Percentiles rank a stretch among this genome's conserved stretches.
phyloP scores from a whole-genome alignment of 1,140 invertebrate genomes.

The Bombus superbus region DNA sequence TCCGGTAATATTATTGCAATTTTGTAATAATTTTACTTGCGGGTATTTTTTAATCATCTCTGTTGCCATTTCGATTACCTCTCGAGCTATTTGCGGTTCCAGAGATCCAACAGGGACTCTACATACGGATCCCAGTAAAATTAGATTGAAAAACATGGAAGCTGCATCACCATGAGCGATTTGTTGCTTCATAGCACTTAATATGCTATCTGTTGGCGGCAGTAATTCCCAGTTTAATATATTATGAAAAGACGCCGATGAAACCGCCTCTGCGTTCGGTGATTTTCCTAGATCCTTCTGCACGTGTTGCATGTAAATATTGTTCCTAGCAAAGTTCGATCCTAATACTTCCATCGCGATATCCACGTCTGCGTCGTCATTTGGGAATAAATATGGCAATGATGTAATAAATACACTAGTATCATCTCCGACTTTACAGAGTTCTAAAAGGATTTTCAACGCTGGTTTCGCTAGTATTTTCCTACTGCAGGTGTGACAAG shows the following conservation, averaged over 20 bases:
- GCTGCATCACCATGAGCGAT: constrained; percentile 71
- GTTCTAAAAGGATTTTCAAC: constrained; percentile 75
- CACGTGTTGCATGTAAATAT: constrained; percentile 77
- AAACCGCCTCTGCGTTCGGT: constrained; percentile 69
- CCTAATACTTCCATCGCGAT: constrained; percentile 81
- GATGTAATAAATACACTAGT: constrained; percentile 80
- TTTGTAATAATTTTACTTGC: constrained; percentile 60
- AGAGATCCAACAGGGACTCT: constrained; percentile 74
- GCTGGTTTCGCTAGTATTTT: constrained; percentile 72
- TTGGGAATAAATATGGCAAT: constrained; percentile 85
- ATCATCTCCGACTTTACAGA: constrained; percentile 73
- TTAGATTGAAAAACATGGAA: constrained; percentile 78
- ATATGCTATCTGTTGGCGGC: constrained; percentile 71
- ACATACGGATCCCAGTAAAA: constrained; percentile 78
- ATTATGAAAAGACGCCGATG: constrained; percentile 76
- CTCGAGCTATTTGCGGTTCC: constrained; percentile 63
- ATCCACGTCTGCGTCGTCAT: constrained; percentile 79
- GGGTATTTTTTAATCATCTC: constrained; percentile 73
- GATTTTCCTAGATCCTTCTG: constrained; percentile 75
- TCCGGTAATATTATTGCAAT: constrained; percentile 75
- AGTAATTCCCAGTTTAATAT: constrained; percentile 74
- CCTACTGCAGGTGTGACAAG: constrained; percentile 68
- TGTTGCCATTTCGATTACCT: constrained; percentile 76
- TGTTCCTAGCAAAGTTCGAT: constrained; percentile 81
- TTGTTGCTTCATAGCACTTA: constrained; percentile 72